Evolutionary conservation across 2,113 vertebrate species (phyloP).

Genomic region (Aviceda subcristata): DNA sequence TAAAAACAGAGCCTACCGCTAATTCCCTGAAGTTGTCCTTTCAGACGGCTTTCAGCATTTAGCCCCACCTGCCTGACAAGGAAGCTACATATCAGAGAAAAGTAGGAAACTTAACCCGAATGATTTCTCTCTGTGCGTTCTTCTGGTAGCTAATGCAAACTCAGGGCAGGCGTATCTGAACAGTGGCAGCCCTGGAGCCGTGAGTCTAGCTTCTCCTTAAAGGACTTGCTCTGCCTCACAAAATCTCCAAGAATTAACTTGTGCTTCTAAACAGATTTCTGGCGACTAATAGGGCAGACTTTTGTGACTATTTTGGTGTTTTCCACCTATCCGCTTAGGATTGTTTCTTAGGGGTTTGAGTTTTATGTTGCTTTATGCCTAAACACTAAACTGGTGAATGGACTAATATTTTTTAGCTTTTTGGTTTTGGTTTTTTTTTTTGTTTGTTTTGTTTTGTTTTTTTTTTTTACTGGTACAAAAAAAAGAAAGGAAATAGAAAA

Average conservation of each 20-base stretch:
- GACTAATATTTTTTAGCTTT: neutral
- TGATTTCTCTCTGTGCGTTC: neutral
- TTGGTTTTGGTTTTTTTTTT: neutral
- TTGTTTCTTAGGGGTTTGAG: neutral
- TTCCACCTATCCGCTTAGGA: neutral
- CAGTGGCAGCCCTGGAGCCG: neutral
- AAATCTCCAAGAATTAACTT: neutral
- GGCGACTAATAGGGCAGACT: neutral
- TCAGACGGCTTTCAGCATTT: neutral
- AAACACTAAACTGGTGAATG: neutral
- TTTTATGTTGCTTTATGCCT: neutral
- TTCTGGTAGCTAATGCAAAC: neutral
- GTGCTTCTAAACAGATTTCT: neutral
- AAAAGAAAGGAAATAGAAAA: neutral
- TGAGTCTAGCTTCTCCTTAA: neutral
- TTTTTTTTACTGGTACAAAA: neutral
- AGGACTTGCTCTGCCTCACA: neutral
- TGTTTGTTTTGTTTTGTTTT: too few species aligned
- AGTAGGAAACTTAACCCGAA: neutral
- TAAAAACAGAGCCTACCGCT: neutral
- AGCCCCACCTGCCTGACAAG: neutral
- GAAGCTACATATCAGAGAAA: neutral
- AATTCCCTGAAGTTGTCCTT: neutral
- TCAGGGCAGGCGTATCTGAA: neutral
- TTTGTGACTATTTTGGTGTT: neutral